Evolutionary conservation across 1,140 invertebrate species (phyloP).

Genomic region (Ganaspis sp.): DNA sequence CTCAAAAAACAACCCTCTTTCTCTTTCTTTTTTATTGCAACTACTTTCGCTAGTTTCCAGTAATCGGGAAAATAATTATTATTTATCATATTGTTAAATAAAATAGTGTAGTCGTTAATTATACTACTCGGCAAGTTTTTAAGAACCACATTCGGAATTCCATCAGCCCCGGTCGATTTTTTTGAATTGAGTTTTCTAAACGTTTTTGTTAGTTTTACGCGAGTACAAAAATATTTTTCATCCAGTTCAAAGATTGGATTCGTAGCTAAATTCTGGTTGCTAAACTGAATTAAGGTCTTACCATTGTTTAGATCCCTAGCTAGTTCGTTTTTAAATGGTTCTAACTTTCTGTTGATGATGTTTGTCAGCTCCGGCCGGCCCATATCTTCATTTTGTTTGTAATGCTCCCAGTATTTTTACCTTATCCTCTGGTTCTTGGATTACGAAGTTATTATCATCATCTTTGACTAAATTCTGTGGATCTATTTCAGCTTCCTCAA

Average conservation of each 20-base stretch:
- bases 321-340: not conserved
- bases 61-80: slow-evolving; percentile 40
- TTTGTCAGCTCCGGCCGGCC: not conserved
- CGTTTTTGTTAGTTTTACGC: not conserved
- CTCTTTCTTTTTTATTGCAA: not conserved
- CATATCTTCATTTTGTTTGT: not conserved
- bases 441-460: not conserved
- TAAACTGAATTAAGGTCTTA: not conserved
- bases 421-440: not conserved
- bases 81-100: slow-evolving; percentile 42
- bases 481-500: not conserved
- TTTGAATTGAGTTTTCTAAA: not conserved
- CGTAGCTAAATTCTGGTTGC: not conserved
- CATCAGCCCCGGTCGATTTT: not conserved
- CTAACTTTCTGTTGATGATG: not conserved
- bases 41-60: slow-evolving; percentile 50
- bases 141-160: slow-evolving; percentile 42
- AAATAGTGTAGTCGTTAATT: slow-evolving; percentile 30
- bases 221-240: not conserved
- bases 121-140: slow-evolving; percentile 28
- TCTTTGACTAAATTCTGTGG: not conserved
- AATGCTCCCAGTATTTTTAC: not conserved
- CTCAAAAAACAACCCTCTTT: not conserved
- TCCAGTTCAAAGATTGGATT: not conserved
- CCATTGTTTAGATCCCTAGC: not conserved